phyloP scores from a whole-genome alignment of 1,140 invertebrate genomes.

The Pomacea maculata region DNA sequence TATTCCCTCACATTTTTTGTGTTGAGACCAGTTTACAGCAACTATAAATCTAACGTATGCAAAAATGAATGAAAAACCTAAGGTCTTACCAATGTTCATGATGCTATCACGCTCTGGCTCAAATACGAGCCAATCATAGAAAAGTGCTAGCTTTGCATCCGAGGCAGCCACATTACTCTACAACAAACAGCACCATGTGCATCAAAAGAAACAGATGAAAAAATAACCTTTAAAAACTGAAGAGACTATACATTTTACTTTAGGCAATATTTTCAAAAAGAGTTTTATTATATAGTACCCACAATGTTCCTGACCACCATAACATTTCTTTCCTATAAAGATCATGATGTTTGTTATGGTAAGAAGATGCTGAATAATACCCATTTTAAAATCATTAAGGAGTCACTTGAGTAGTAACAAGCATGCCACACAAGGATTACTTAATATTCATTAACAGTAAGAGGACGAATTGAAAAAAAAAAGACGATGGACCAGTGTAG shows the following conservation, averaged over 20 bases:
- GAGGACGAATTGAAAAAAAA: background rate
- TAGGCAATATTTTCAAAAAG: too few species aligned
- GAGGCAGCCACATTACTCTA: conserved; percentile 86
- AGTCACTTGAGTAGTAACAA: too few species aligned
- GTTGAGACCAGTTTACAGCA: background rate
- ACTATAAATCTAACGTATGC: background rate
- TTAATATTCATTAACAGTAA: background rate
- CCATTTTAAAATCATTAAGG: too few species aligned
- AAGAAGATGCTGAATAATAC: too few species aligned
- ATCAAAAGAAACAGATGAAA: too few species aligned
- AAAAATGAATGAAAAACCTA: background rate
- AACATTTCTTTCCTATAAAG: too few species aligned
- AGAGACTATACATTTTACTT: too few species aligned
- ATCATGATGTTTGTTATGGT: too few species aligned
- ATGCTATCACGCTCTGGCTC: conserved; percentile 96
- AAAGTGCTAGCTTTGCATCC: conserved; percentile 94
- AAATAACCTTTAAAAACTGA: too few species aligned
- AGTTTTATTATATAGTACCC: too few species aligned
- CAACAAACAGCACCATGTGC: background rate
- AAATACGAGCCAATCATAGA: conserved; percentile 98
- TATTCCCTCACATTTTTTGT: background rate
- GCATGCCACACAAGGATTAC: too few species aligned
- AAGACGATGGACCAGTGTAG: background rate
- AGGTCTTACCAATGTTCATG: conserved; percentile 86
- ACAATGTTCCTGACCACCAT: too few species aligned